Conservation (phyloP, 2,888 invertebrate genomes). For the Ophion ventricosus region DNA sequence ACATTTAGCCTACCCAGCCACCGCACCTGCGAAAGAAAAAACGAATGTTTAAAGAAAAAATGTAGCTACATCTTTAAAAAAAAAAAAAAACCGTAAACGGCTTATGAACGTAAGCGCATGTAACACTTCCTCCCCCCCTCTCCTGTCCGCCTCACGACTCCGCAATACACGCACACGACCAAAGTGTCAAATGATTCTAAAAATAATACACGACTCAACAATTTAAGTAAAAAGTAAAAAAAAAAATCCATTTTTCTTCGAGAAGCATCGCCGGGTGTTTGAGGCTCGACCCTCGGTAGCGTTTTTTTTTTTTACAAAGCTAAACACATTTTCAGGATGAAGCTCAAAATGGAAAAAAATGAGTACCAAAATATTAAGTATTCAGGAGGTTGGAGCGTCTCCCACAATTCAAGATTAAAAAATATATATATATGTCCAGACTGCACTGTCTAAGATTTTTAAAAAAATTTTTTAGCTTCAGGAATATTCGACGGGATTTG, state of each 20-base stretch:
- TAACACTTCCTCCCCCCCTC: constrained; percentile 72
- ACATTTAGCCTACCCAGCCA: not conserved
- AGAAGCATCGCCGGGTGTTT: no score
- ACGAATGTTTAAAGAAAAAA: constrained; percentile 49
- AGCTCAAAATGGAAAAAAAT: not conserved
- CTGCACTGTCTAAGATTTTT: no score
- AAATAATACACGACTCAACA: not conserved
- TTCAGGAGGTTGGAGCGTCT: no score
- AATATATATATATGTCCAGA: no score
- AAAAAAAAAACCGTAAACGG: constrained; percentile 62
- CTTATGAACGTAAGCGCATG: constrained; percentile 79
- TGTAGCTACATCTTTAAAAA: constrained; percentile 36
- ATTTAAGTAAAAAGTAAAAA: not conserved
- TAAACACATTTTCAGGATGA: not conserved
- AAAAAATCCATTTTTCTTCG: no score
- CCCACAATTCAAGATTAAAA: no score
- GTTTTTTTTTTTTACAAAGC: no score
- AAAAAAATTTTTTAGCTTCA: no score
- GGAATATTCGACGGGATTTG: no score
- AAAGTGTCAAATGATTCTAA: constrained; percentile 2
- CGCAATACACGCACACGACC: constrained; percentile 33
- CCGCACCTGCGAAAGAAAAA: constrained; percentile 36
- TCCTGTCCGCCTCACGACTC: constrained; percentile 1
- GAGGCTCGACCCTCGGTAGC: no score
- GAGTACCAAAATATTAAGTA: not conserved